Evolutionary conservation across 2,797 vertebrate genomes (phyloP).

Genomic region (Gymnoscopelus microlampas): DNA sequence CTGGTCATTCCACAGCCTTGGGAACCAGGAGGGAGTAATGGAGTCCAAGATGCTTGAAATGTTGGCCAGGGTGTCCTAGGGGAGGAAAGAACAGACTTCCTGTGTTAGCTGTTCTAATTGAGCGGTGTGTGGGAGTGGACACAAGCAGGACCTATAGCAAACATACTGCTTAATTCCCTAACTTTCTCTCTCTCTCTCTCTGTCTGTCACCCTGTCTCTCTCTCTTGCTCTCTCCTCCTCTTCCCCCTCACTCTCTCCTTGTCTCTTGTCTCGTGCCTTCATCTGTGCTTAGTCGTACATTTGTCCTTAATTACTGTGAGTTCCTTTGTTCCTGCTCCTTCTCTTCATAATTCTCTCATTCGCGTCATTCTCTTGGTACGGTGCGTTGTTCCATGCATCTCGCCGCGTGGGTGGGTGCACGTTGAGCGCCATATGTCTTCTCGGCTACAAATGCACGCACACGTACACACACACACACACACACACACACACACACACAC

Average conservation of each 20-base stretch:
- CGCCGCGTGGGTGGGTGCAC: slow-evolving; percentile 8
- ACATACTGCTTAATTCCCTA: slow-evolving; percentile 23
- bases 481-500: slow-evolving; percentile 14
- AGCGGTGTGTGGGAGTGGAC: neutral
- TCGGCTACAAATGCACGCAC: neutral
- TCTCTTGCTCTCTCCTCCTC: neutral
- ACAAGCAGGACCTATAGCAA: slow-evolving; percentile 17
- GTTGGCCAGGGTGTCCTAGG: too few species aligned
- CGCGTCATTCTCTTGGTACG: neutral
- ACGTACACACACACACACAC: slow-evolving; percentile 15
- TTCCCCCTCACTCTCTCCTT: slow-evolving; percentile 15
- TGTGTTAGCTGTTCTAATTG: too few species aligned
- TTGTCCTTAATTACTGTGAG: slow-evolving; percentile 30
- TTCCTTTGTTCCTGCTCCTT: slow-evolving; percentile 4
- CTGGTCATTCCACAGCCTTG: too few species aligned
- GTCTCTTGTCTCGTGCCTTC: neutral
- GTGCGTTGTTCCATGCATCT: slow-evolving; percentile 1
- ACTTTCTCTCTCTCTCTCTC: slow-evolving; percentile 15
- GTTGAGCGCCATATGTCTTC: slow-evolving; percentile 22
- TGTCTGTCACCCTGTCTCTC: slow-evolving; percentile 8
- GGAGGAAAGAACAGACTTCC: too few species aligned
- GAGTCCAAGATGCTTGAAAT: too few species aligned
- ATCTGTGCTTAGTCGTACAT: slow-evolving; percentile 22
- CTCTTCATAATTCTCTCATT: neutral
- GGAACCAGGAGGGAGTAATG: too few species aligned